Base-by-base conservation (phyloP, 2,888 invertebrate genomes). In the Phania funesta region DNA sequence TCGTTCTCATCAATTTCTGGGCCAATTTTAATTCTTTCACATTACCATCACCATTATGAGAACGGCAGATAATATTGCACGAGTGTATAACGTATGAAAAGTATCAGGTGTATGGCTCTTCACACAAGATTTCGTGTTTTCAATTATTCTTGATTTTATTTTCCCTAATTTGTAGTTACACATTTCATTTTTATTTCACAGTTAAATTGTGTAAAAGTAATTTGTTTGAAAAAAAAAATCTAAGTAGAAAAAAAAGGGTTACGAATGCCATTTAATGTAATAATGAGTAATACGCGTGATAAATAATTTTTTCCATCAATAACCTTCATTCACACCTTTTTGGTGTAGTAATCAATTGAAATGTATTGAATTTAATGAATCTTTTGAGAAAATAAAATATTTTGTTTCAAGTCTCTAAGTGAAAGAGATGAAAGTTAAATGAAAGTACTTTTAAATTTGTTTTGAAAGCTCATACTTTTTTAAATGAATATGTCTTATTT, bases 241-340 rank as follows among this genome's bases (percentile, higher is more conserved):
- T 50, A 2, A 54, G 18, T 44, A 41, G 22, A 20, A 41, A 44
- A 41, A 29, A 11, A 9, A 32, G 29, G 8, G 4, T 50, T 20
- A 35, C 18, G 22, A 41, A 9, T 18, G 22, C 18, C 29, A n/a
- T 52, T 52, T 24, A 67, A 13, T n/a, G 32, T 38, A 18, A 24
- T 60, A 62, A 62, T 54, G 24, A 32, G 56, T 6, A 18, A 35
- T 75, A 29, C 52, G 32, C 65, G 48, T 60, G 44, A 68, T 26
- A 13, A 52, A 8, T 67, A 52, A n/a, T 35, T 22, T 22, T 60
- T 60, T n/a, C 6, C 16, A 1, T 46, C 22, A 32, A 68, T 26
- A 58, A 44, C 8, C 24, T 48, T 38, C 29, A 58, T 78, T 82
- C 52, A 74, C 82, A 82, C 82, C 82, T 82, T 78, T 78, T 78